Base-by-base conservation (phyloP, 2,797 vertebrate genomes). In the Sebastes dallii region DNA sequence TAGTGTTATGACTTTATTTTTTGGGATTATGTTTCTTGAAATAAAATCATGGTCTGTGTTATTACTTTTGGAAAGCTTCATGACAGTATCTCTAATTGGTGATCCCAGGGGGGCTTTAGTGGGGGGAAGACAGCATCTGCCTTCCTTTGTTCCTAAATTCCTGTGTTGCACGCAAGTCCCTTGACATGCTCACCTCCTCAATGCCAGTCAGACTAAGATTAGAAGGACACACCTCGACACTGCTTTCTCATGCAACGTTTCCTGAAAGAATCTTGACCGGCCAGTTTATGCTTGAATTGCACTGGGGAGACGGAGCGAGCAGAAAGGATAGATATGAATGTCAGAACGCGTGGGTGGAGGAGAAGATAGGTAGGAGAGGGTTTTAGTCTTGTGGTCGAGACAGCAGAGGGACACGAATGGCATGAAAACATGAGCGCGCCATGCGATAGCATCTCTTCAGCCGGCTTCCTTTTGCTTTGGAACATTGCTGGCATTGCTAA, bases 401-500 rank as follows among this genome's bases (percentile, higher is more conserved):
- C 85, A 78, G 74, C 72, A 69, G 81, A 82, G 62, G 77, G 72
- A 78, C 81, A 84, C 4, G 72, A 91, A 86, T 89, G 87, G 87
- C 78, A 89, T 91, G 90, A 92, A 91, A 92, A 92, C 85, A 91
- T n/a, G 18, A 71, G 81, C 27, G 46, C 56, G 25, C 75, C 64
- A 59, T 20, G 78, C 2, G 96, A 96, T 96, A 95, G 83, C 91
- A 96, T 96, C 95, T 94, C 83, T 81, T 80, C 81, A 91, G 84
- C 69, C 82, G 61, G 88, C 92, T 95, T 93, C 91, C 91, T 91
- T 92, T 91, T 83, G 83, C 90, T 89, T 81, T 90, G 90, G 94
- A 95, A 95, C 95, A 95, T 94, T 95, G 91, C 92, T 95, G 68
- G 78, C 89, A 94, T 95, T 94, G 93, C 94, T 94, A 94, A 95